phyloP scores from a whole-genome alignment of 2,113 vertebrate species.

The Cynocephalus volans region DNA sequence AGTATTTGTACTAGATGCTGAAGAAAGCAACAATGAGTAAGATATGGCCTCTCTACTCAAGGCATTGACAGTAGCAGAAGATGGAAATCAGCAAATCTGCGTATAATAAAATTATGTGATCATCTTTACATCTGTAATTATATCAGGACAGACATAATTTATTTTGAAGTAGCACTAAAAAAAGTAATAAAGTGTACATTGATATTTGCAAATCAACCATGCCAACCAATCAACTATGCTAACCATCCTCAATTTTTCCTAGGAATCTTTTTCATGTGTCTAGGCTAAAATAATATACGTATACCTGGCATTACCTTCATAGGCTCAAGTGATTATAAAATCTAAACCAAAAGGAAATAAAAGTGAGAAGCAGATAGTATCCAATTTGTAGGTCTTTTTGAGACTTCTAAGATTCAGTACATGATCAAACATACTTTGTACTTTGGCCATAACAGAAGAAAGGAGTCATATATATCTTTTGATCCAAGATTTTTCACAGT shows the following conservation, averaged over 20 bases:
- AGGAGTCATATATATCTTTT: neutral
- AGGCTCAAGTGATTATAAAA: conserved; percentile 27
- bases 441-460: conserved; percentile 3
- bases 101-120: neutral
- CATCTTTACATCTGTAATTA: neutral
- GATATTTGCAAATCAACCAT: neutral
- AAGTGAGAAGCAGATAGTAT: conserved; percentile 27
- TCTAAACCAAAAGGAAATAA: neutral
- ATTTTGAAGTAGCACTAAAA: neutral
- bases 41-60: neutral
- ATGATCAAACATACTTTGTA: neutral
- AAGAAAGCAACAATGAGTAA: neutral
- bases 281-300: neutral
- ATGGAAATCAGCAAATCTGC: conserved; percentile 5
- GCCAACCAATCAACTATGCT: neutral
- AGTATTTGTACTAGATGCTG: neutral
- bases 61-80: neutral
- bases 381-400: neutral
- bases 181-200: neutral
- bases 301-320: neutral
- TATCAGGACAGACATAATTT: neutral
- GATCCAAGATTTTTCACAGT: neutral
- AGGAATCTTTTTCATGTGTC: neutral
- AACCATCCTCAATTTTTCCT: neutral
- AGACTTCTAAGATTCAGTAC: neutral